Conservation (phyloP, 2,113 vertebrate genomes). For the Toxotes chatareus region DNA sequence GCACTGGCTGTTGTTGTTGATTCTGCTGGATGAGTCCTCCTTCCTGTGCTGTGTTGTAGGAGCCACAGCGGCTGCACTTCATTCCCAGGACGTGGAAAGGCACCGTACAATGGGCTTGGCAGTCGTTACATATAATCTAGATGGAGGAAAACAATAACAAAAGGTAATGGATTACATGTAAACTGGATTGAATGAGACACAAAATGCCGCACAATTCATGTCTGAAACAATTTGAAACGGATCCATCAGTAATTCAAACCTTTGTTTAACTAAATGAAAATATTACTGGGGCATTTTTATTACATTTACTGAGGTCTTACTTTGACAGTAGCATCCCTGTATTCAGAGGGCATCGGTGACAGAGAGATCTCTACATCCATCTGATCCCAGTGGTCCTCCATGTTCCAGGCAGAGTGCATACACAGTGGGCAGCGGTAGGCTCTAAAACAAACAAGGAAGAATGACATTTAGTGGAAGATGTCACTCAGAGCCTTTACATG, state of each 20-base stretch:
- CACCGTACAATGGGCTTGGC: constrained; percentile 88
- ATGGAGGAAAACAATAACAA: background rate
- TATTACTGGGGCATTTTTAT: background rate
- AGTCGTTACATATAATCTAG: constrained; percentile 96
- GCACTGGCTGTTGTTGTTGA: constrained; percentile 55
- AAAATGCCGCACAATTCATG: background rate
- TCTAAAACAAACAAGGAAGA: constrained; percentile 70
- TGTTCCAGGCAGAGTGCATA: constrained; percentile 92
- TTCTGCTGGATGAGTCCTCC: constrained; percentile 81
- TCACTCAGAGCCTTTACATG: background rate
- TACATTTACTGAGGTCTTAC: constrained; percentile 70
- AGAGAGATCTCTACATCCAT: constrained; percentile 91
- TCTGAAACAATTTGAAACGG: background rate
- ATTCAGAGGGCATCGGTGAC: constrained; percentile 93
- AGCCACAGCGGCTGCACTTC: constrained; percentile 92
- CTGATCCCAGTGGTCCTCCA: constrained; percentile 89
- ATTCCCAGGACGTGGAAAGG: constrained; percentile 94
- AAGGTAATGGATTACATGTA: background rate
- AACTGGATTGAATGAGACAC: background rate
- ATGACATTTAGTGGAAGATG: background rate
- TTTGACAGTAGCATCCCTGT: constrained; percentile 90
- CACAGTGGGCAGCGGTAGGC: constrained; percentile 94
- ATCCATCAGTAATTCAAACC: background rate
- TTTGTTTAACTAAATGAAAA: background rate
- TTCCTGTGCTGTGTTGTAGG: constrained; percentile 94